Evolutionary conservation across 92 coral and sea anemone species (phyloP), one percentile per base, ranked within the genome.

Genomic region (Siderastrea siderea): DNA sequence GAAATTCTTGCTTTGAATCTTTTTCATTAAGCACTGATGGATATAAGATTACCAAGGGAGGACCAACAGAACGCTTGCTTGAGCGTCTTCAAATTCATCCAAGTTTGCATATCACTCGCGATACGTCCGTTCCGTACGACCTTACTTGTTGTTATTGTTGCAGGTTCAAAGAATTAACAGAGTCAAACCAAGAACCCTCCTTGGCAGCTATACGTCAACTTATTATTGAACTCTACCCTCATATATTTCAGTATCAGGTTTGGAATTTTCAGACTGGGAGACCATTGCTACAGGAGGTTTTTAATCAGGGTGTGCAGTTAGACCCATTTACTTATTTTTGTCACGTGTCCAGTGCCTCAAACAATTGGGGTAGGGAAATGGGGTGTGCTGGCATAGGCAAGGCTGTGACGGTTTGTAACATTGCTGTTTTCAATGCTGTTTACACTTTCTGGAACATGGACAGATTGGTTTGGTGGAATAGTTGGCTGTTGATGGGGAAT

Each of bases 191-290:
- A 15, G 82, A 78, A 14, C 6, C 59, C 1, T 64, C 72, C 47
- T 19, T 78, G 49, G 6, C 4, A 17, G 17, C 71, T 8, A 12
- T 78, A 0, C 83, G 83, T 3, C 46, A 47, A 6, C 4, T 26
- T 49, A 16, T 78, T 3, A 6, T 78, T 26, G 14, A 17, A 45
- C 71, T 78, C 2, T 77, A 77, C 80, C 65, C 80, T 46, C 48
- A 0, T 14, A 5, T 77, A 14, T 77, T 77, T 8, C 14, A 48
- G 1, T 78, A 61, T 63, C 83, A 78, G 59, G 26, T 78, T n/a
- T 78, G 83, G 83, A 52, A 78, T 63, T 1, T 78, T 2, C n/a
- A 48, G 58, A 61, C 83, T 62, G 72, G 72, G 38, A 16, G 2
- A 14, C 59, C 72, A 7, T 3, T 58, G 55, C 62, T 77, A 4